A percentile compares a stretch with the other conserved stretches of the same genome.
Conservation (phyloP, 2,113 vertebrate genomes). For the Megatriorchis doriae region DNA sequence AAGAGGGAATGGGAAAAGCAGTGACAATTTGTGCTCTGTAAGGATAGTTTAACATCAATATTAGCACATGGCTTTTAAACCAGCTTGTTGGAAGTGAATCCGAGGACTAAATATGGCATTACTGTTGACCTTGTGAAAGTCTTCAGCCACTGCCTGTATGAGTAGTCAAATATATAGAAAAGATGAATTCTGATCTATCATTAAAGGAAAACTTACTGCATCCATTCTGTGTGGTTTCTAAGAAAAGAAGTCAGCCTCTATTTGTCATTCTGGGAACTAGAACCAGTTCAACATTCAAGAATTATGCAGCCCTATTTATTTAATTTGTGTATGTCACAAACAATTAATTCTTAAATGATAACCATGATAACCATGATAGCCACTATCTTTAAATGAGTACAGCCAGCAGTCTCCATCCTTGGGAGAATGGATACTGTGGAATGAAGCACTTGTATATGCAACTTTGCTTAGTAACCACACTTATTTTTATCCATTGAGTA, state of each 20-base stretch:
- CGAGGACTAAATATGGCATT: background rate
- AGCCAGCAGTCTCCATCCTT: background rate
- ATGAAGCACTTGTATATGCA: background rate
- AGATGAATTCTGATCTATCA: background rate
- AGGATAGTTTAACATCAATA: background rate
- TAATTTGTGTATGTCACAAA: slow-evolving; percentile 1
- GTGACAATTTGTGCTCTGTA: background rate
- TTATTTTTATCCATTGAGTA: background rate
- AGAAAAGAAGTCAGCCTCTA: background rate
- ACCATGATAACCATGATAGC: background rate
- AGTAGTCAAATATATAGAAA: background rate
- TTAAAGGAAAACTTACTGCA: background rate
- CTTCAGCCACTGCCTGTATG: background rate
- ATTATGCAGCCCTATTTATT: background rate
- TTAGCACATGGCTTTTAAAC: background rate
- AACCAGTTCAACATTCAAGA: background rate
- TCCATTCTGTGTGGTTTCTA: background rate
- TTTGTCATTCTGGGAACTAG: background rate
- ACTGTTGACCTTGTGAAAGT: background rate
- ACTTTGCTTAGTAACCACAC: background rate
- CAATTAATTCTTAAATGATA: slow-evolving; percentile 10
- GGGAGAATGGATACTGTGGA: background rate
- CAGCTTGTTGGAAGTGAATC: background rate
- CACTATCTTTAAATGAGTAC: background rate
- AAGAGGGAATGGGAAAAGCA: background rate